Evolutionary conservation across 2,888 invertebrate genomes (phyloP), one percentile per base, ranked within the genome.

Genomic region (Zele albiditarsus): DNA sequence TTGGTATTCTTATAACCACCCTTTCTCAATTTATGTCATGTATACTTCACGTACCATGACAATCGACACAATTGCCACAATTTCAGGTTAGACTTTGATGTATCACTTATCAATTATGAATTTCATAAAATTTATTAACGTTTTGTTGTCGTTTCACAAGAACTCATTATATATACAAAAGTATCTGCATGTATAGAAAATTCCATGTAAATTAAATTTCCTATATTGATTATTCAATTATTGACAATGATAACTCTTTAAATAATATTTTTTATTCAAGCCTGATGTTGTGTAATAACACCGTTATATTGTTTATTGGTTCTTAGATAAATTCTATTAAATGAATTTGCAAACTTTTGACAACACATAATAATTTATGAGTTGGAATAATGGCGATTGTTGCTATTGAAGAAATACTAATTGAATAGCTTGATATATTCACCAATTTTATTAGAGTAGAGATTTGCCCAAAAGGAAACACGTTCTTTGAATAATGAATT

Each of bases 391-490:
- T 58, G 5, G 2, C 25, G 14, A 8, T 12, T 27, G 8, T 58
- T 58, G 2, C 14, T 2, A 62, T 62, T 28, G 4, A n/a, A 12
- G 0, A 31, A 23, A 49, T 60, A n/a, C 80, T 70, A 82, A 57
- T 77, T 72, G 33, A 83, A 83, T 49, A 82, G 73, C 66, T 79
- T 79, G 8, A 57, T 57, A 46, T 80, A 81, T 74, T 85, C 82
- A 57, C 81, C 80, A 42, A 85, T 72, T 6, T 80, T 53, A 16
- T 83, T 66, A 71, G 80, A 85, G 73, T 91, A 91, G 33, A 91
- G 73, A 71, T 86, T 84, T 60, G 89, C 86, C 91, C 91, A 91
- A 27, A 91, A 89, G 1, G 86, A 85, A 0, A 89, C 78, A 42
- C 90, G 86, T 0, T 89, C 87, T 27, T 81, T 80, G 20, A 90